A percentile compares a stretch with the other conserved stretches of the same genome.
Evolutionary conservation across 2,888 invertebrate species (phyloP).

Genomic region (Lottia scabra): DNA sequence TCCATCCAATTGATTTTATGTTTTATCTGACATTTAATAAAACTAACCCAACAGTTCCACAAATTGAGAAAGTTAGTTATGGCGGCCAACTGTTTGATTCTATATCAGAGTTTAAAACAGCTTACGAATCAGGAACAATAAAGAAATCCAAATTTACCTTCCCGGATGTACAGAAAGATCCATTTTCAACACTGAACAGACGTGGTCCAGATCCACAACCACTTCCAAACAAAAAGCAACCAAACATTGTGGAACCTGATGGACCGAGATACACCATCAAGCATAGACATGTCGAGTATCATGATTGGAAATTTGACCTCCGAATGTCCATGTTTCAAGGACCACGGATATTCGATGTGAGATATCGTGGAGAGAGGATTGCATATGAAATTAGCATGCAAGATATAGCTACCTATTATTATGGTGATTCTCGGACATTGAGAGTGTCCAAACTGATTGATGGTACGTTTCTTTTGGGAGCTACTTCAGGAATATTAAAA

Average conservation of each 20-base stretch:
- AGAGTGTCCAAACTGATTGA: slow-evolving; percentile 22
- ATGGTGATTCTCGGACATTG: slow-evolving; percentile 22
- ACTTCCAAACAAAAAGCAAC: slow-evolving; percentile 24
- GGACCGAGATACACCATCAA: slow-evolving; percentile 34
- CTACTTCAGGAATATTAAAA: slow-evolving; percentile 12
- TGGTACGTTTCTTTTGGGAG: slow-evolving; percentile 25
- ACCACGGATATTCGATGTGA: slow-evolving; percentile 22
- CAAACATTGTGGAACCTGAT: slow-evolving; percentile 31
- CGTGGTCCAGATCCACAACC: slow-evolving; percentile 32
- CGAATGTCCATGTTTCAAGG: slow-evolving; percentile 27
- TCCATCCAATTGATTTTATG: slow-evolving; percentile 43
- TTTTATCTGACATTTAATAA: slow-evolving; percentile 30
- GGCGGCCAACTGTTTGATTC: slow-evolving; percentile 22
- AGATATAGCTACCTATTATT: slow-evolving; percentile 33
- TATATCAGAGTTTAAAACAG: slow-evolving; percentile 17
- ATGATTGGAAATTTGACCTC: slow-evolving; percentile 42
- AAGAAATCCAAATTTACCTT: slow-evolving; percentile 20
- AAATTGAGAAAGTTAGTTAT: slow-evolving; percentile 34
- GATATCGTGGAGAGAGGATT: slow-evolving; percentile 28
- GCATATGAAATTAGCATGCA: slow-evolving; percentile 41
- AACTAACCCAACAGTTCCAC: slow-evolving; percentile 15
- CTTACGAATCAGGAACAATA: slow-evolving; percentile 11
- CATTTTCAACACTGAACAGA: slow-evolving; percentile 29
- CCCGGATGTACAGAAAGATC: slow-evolving; percentile 12
- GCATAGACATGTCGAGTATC: slow-evolving; percentile 28